Evolutionary conservation across 2,113 vertebrate genomes (phyloP).

Genomic region (Pterocles burchelli): DNA sequence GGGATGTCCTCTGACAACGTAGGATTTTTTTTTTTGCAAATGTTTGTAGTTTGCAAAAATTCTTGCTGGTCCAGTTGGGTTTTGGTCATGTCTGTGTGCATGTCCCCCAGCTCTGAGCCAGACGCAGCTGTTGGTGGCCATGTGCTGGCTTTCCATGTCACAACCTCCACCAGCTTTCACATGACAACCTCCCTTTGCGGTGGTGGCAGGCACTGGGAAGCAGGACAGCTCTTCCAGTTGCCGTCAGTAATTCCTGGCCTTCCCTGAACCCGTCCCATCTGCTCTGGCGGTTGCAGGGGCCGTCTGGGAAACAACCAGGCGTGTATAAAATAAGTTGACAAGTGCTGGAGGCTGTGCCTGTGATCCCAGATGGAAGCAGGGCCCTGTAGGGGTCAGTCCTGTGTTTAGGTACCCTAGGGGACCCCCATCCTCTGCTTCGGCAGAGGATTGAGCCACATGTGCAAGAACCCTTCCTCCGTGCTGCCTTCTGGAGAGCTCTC

Average conservation of each 20-base stretch:
- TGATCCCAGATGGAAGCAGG: neutral
- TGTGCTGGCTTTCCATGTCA: neutral
- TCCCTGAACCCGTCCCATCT: neutral
- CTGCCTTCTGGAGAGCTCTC: neutral
- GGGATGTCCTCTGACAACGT: neutral
- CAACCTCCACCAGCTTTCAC: neutral
- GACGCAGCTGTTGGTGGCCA: neutral
- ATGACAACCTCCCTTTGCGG: fast-evolving
- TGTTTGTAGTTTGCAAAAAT: neutral
- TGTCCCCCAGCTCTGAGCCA: neutral
- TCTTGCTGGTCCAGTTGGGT: neutral
- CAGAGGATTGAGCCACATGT: neutral
- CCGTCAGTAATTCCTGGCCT: neutral
- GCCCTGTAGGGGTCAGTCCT: neutral
- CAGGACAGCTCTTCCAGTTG: neutral
- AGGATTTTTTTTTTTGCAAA: neutral
- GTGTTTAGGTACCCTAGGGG: neutral
- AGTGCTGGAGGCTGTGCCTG: neutral
- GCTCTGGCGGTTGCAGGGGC: no score
- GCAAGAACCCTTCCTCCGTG: neutral
- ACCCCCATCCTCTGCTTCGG: fast-evolving
- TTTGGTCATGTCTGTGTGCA: neutral
- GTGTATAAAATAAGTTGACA: neutral
- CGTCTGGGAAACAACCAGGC: neutral
- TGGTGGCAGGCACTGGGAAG: neutral